Evolutionary conservation across 2,113 vertebrate genomes (phyloP).

Genomic region (Pseudopipra pipra): DNA sequence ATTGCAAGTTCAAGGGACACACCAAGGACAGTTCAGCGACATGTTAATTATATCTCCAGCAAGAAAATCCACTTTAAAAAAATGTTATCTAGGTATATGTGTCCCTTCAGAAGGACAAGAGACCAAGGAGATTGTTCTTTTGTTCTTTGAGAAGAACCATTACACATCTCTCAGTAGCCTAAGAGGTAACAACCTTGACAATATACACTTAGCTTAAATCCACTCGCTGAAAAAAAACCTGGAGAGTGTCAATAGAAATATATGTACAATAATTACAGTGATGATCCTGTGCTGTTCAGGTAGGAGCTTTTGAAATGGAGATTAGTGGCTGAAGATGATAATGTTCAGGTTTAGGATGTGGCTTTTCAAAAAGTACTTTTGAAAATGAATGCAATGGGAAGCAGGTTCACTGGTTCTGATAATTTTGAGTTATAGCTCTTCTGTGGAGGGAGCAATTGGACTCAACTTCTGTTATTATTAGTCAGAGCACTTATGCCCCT

Average conservation of each 20-base stretch:
- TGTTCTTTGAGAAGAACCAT: not conserved
- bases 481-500: not conserved
- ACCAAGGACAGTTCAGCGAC: slow-evolving; percentile 44
- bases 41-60: slow-evolving; percentile 33
- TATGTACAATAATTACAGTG: not conserved
- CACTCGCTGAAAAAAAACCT: not conserved
- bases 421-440: slow-evolving; percentile 18
- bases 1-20: slow-evolving; percentile 7
- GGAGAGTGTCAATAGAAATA: slow-evolving; percentile 7
- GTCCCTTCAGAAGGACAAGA: not conserved
- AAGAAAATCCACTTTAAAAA: slow-evolving; percentile 20
- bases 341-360: not conserved
- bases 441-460: not conserved
- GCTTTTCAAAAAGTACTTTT: slow-evolving; percentile 3
- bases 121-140: not conserved
- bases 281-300: not conserved
- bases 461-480: slow-evolving; percentile 17
- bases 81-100: not conserved
- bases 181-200: slow-evolving; percentile 1
- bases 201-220: not conserved
- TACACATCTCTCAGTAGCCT: not conserved
- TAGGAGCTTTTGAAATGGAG: not conserved
- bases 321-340: not conserved
- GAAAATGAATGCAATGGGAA: slow-evolving; percentile 7
- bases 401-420: slow-evolving; percentile 3